Base-by-base conservation (phyloP, 2,113 vertebrate species). In the Ornithorhynchus anatinus region DNA sequence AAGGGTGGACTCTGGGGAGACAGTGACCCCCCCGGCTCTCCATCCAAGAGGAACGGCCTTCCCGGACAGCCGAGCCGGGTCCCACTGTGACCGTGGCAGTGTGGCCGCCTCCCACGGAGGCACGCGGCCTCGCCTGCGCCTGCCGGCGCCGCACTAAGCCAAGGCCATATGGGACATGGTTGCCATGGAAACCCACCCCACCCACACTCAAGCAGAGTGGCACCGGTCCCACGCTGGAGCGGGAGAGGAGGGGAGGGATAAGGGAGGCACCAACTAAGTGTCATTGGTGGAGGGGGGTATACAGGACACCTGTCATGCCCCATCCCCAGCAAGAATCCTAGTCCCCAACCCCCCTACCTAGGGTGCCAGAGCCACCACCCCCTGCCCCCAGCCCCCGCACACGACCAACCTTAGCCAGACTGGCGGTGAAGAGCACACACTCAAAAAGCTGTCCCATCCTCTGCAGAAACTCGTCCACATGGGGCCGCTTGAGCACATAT, bases 371-470 rank as follows among this genome's bases (percentile, higher is more conserved):
- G n/a, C n/a, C n/a, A n/a, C n/a, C n/a, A n/a, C n/a, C n/a, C n/a
- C n/a, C n/a, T n/a, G n/a, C n/a, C n/a, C n/a, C n/a, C n/a, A n/a
- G n/a, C n/a, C n/a, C 22, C 44, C 22, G 5, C 43, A 20, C 14
- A 7, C 27, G 44, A 92, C 90, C 50, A 74, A 99, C 97, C 96
- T 99, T 99, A 57, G 97, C 97, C 88, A 99, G 82, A 80, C 97
- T 99, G 75, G 97, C 97, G 54, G 97, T 99, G 87, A 99, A 99
- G 72, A 99, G 96, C 61, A 99, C 96, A 80, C 97, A 99, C 87
- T 99, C 97, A 29, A 96, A 99, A 75, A 99, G 93, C 87, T 98
- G 95, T 61, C 97, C 97, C 97, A 99, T 98, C 89, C 96, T 96
- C 89, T 98, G 97, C 40, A 99, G 95, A 86, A 99, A 99, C 87